Conservation (phyloP, 2,888 invertebrate genomes). For the Pyrgus malvae region DNA sequence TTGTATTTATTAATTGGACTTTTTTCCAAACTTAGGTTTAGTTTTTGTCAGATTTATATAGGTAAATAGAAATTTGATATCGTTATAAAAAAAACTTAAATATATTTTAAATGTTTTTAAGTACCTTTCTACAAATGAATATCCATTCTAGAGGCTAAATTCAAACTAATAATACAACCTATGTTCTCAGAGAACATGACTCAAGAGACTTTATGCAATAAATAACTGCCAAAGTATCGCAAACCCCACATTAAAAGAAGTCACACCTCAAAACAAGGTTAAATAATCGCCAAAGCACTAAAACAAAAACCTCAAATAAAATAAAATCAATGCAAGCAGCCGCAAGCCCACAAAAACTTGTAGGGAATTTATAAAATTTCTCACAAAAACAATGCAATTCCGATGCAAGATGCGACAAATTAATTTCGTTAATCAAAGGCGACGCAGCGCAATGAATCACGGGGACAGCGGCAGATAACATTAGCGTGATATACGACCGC, state of each 20-base stretch:
- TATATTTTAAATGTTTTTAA: too few relatives aligned
- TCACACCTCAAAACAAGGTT: slow-evolving; percentile 23
- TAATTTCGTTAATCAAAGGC: slow-evolving; percentile 76
- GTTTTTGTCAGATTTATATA: too few relatives aligned
- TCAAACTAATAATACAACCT: background rate
- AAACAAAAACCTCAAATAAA: slow-evolving; percentile 11
- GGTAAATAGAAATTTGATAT: too few relatives aligned
- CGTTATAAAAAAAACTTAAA: too few relatives aligned
- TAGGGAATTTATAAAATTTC: slow-evolving; percentile 24
- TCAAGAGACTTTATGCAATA: background rate
- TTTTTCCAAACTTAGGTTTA: too few relatives aligned
- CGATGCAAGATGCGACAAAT: slow-evolving; percentile 62
- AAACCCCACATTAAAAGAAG: slow-evolving; percentile 4
- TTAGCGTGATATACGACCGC: slow-evolving; percentile 70
- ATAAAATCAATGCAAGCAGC: background rate
- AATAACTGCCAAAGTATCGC: background rate
- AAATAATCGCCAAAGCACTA: slow-evolving; percentile 10
- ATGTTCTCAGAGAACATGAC: slow-evolving; percentile 1
- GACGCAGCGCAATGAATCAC: slow-evolving; percentile 72
- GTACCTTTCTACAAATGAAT: too few relatives aligned
- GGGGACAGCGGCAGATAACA: slow-evolving; percentile 72
- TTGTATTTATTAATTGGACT: too few relatives aligned
- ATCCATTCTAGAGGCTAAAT: too few relatives aligned
- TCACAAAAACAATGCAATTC: slow-evolving; percentile 40
- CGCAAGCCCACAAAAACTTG: slow-evolving; percentile 13